Conservation (phyloP, 1,140 invertebrate genomes). For the Radopholus similis region DNA sequence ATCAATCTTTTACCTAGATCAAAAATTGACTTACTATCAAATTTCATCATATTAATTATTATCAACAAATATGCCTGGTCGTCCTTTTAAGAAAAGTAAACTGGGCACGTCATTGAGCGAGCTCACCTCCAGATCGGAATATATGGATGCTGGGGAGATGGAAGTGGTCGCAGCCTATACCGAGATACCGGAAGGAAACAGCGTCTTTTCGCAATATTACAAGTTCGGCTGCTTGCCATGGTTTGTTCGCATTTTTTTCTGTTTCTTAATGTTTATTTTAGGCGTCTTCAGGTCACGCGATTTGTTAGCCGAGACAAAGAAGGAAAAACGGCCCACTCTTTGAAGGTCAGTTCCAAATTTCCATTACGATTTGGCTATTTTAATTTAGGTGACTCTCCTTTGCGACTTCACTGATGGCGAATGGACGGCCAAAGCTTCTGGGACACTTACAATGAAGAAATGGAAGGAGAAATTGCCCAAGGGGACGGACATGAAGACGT, state of each 20-base stretch:
- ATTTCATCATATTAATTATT: no score
- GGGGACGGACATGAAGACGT: not conserved
- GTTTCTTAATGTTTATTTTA: not conserved
- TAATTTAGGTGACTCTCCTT: constrained; percentile 1
- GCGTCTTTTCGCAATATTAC: not conserved
- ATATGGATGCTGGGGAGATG: constrained; percentile 9
- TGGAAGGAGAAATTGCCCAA: constrained; percentile 6
- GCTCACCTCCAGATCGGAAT: not conserved
- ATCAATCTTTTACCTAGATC: no score
- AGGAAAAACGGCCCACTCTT: not conserved
- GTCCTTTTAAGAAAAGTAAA: not conserved
- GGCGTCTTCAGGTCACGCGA: constrained; percentile 4
- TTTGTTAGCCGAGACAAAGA: not conserved
- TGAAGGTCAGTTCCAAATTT: not conserved
- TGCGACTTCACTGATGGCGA: not conserved
- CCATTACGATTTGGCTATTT: not conserved
- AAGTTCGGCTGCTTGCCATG: constrained; percentile 13
- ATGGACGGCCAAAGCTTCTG: constrained; percentile 7
- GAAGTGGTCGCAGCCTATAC: not conserved
- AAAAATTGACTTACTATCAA: no score
- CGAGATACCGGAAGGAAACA: constrained; percentile 4
- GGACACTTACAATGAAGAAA: constrained; percentile 11
- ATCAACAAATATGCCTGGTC: not conserved
- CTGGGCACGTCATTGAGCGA: not conserved
- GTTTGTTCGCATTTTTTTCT: not conserved